phyloP scores from a whole-genome alignment of 2,113 vertebrate species.

The Dromaius novaehollandiae region DNA sequence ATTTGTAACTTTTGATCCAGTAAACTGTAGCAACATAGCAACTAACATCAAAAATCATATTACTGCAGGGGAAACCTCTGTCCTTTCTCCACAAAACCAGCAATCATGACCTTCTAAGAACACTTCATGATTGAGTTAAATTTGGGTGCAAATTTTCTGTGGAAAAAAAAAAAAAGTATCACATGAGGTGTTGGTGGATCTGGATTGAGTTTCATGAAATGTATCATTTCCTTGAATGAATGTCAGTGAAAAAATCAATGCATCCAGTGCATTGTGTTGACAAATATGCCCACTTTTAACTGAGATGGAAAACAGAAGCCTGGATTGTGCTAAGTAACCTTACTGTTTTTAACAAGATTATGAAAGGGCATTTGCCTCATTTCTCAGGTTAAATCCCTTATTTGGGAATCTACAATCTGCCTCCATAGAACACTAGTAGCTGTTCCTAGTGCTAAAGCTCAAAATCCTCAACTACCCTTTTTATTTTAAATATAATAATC shows the following conservation, averaged over 20 bases:
- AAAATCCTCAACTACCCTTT: background rate
- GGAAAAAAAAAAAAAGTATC: background rate
- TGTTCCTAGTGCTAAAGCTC: background rate
- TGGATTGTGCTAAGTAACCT: background rate
- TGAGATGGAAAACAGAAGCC: background rate
- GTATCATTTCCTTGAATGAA: background rate
- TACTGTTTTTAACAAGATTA: background rate
- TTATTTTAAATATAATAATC: background rate
- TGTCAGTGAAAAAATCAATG: background rate
- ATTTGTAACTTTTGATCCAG: background rate
- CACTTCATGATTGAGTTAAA: fast-evolving
- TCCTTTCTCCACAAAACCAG: background rate
- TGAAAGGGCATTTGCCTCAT: background rate
- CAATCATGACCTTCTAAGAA: background rate
- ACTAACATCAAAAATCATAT: background rate
- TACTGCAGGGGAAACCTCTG: background rate
- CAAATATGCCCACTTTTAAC: background rate
- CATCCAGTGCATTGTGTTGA: background rate
- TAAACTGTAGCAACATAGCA: background rate
- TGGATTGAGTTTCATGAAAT: background rate
- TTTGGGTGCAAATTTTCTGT: background rate
- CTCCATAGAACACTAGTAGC: background rate
- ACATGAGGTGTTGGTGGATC: background rate
- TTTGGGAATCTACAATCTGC: background rate
- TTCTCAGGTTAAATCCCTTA: background rate